A percentile compares a stretch with the other conserved stretches of the same genome.
Conservation (phyloP, 2,888 invertebrate species). For the Rotaria magnacalcarata region DNA sequence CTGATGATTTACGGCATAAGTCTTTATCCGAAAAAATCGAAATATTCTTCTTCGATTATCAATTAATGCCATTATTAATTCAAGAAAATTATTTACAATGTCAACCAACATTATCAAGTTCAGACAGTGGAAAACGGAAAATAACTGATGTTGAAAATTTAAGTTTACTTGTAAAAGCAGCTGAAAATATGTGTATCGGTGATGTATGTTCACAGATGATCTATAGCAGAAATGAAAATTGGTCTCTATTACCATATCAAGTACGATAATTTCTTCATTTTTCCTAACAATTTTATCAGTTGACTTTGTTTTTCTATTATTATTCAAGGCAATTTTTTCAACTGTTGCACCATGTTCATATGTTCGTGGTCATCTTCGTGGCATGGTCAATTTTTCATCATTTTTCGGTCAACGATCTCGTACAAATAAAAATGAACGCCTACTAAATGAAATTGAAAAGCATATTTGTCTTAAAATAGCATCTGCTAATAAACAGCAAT, state of each 20-base stretch:
- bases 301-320: not conserved
- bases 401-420: slow-evolving; percentile 95
- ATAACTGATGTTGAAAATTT: slow-evolving; percentile 55
- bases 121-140: slow-evolving; percentile 59
- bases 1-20: slow-evolving; percentile 65
- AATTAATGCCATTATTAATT: slow-evolving; percentile 87
- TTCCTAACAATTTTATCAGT: not conserved
- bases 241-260: slow-evolving; percentile 74
- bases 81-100: slow-evolving; percentile 84
- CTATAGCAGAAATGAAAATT: slow-evolving; percentile 66
- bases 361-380: slow-evolving; percentile 74
- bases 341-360: slow-evolving; percentile 43
- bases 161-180: slow-evolving; percentile 71
- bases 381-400: slow-evolving; percentile 80
- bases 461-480: slow-evolving; percentile 75
- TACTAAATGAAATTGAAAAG: slow-evolving; percentile 77
- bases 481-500: slow-evolving; percentile 74
- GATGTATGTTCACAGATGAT: slow-evolving; percentile 79
- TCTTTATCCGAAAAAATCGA: slow-evolving; percentile 71
- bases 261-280: not conserved
- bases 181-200: slow-evolving; percentile 78
- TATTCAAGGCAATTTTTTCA: not conserved
- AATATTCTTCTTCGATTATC: slow-evolving; percentile 94
- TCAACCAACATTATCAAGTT: slow-evolving; percentile 43
- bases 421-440: slow-evolving; percentile 71